These are phyloP conservation scores for Aporophyla nigra DNA, from an alignment of 2,888 invertebrate genomes.

Conservation along the genomic window DNA sequence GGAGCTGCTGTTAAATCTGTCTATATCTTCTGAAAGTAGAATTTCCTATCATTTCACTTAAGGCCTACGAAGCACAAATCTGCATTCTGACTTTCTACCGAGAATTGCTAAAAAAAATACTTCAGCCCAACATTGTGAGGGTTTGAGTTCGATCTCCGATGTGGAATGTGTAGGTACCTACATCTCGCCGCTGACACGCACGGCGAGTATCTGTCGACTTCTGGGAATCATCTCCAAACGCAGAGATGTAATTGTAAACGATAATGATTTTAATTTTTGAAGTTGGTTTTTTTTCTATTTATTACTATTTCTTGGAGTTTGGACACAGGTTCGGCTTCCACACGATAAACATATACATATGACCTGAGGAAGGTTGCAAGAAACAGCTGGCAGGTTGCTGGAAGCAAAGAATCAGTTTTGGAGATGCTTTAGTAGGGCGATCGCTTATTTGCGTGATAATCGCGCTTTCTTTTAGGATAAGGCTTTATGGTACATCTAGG, in stretches of 20 bases:
- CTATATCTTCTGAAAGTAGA: neutral
- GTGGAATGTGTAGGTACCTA: neutral
- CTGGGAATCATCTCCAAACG: conserved; percentile 8
- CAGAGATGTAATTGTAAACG: neutral
- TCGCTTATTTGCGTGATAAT: neutral
- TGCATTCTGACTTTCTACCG: neutral
- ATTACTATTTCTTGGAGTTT: neutral
- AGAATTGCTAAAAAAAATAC: neutral
- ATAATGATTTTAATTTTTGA: neutral
- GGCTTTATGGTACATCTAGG: neutral
- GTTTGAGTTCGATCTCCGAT: neutral
- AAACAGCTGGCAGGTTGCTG: neutral
- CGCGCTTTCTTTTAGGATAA: neutral
- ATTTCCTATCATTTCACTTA: neutral
- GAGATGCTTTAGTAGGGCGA: neutral
- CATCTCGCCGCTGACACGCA: neutral
- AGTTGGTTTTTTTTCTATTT: neutral
- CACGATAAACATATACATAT: neutral
- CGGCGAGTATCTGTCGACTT: neutral
- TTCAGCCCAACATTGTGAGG: neutral
- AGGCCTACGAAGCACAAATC: neutral
- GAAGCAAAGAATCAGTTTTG: neutral
- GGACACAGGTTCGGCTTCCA: neutral
- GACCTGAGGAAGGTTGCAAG: neutral
- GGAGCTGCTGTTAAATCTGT: neutral